phyloP scores from a whole-genome alignment of 2,113 vertebrate species.

The Macquaria australasica region DNA sequence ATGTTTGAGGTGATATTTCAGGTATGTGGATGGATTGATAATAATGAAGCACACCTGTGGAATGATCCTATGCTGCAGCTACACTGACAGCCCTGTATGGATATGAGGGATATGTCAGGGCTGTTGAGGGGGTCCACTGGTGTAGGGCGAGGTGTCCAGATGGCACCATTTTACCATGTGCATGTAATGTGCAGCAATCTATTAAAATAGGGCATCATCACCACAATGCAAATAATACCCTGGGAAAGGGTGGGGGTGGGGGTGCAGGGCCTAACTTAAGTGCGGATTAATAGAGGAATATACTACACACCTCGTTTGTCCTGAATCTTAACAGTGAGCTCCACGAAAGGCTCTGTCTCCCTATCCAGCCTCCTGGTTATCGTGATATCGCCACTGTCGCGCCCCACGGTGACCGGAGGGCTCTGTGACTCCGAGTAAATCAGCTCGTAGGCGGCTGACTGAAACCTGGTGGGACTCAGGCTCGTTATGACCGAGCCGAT shows the following conservation, averaged over 20 bases:
- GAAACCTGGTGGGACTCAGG: slow-evolving; percentile 82
- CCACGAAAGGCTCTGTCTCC: slow-evolving; percentile 84
- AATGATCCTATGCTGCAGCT: slow-evolving; percentile 35
- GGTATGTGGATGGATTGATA: neutral
- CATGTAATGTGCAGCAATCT: slow-evolving; percentile 41
- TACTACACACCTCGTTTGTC: slow-evolving; percentile 86
- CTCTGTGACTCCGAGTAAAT: slow-evolving; percentile 82
- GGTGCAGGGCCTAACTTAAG: slow-evolving; percentile 28
- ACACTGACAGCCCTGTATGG: slow-evolving; percentile 14
- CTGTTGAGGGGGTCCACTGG: slow-evolving; percentile 44
- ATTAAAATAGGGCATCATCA: slow-evolving; percentile 63
- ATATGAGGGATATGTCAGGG: slow-evolving; percentile 41
- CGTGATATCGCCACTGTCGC: slow-evolving; percentile 86
- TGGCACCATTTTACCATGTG: slow-evolving; percentile 62
- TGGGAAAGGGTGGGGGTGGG: neutral
- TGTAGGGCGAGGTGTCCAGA: slow-evolving; percentile 64
- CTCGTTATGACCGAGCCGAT: slow-evolving; percentile 84
- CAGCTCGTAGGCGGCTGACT: slow-evolving; percentile 86
- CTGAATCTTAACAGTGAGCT: slow-evolving; percentile 88
- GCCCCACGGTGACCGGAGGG: slow-evolving; percentile 85
- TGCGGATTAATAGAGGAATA: slow-evolving; percentile 55
- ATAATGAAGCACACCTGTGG: slow-evolving; percentile 69
- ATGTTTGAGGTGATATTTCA: neutral
- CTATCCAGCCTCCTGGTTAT: slow-evolving; percentile 86
- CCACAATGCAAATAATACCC: slow-evolving; percentile 59